Base-by-base conservation (phyloP, 2,113 vertebrate species). In the Megaceryle maxima region DNA sequence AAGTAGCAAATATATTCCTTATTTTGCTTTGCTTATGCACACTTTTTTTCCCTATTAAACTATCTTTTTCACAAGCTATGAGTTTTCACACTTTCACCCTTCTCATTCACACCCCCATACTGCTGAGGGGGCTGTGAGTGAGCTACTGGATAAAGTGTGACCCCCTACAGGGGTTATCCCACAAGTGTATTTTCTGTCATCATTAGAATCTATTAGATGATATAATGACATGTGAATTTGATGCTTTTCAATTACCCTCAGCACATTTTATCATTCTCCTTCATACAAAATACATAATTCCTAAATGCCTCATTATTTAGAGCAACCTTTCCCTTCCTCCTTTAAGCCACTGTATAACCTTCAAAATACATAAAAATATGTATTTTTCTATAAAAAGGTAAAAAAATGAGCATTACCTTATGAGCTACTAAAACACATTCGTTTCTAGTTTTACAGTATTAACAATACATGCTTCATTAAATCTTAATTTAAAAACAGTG, bases 311-410 rank as follows among this genome's bases (percentile, higher is more conserved):
- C 13, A 2, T 57, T 63, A 16, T 76, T 83, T 35, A 37, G 64
- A 91, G 22, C 2, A 72, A 67, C 2, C 4, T 59, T 67, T 74
- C 2, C 26, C 39, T 68, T 85, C 6, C 22, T 76, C 31, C 64
- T 69, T 56, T 72, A 83, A 64, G 22, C 17, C 21, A 50, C 10
- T 35, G 6, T 21, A n/a, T 25, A 84, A 44, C 4, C 15, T 64
- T 48, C 37, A 79, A 79, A 87, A 88, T 37, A 43, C 1, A 53
- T 22, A 21, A 79, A 94, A 63, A 63, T 7, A 72, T 5, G 31
- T 46, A 67, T 5, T 64, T 87, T 2, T 0, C 5, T 76, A 33
- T 44, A 37, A 85, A 82, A 77, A 72, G 2, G 1, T 31, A 0
- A 55, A 79, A 75, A 70, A 62, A 5, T 46, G 12, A 73, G 6